A percentile compares a stretch with the other conserved stretches of the same genome.
Conservation (phyloP, 2,888 invertebrate genomes). For the Aporophyla nigra region DNA sequence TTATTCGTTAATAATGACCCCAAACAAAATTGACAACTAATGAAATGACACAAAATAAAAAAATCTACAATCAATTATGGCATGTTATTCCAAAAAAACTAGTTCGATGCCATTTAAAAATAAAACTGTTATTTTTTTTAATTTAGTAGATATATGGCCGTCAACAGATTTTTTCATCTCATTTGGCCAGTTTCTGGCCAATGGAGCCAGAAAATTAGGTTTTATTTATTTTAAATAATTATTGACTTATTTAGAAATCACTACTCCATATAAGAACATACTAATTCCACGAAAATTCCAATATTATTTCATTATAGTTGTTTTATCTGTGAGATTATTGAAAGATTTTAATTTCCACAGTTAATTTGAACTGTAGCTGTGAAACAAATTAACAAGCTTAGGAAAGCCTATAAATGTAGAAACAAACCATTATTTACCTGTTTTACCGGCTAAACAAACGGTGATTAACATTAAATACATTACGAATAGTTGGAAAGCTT, state of each 20-base stretch:
- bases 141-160: neutral
- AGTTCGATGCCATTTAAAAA: neutral
- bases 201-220: neutral
- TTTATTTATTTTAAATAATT: neutral
- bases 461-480: conserved; percentile 17
- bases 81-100: neutral
- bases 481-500: conserved; percentile 20
- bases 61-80: neutral
- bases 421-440: conserved; percentile 4
- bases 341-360: neutral
- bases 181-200: neutral
- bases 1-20: neutral
- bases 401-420: neutral
- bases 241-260: neutral
- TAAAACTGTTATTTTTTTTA: neutral
- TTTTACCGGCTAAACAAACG: neutral
- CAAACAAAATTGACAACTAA: neutral
- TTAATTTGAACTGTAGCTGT: neutral
- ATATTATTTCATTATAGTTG: neutral
- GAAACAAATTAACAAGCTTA: neutral
- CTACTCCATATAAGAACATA: neutral
- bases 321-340: neutral
- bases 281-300: neutral
- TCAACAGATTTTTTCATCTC: neutral
- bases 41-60: neutral